Evolutionary conservation across 1,140 invertebrate genomes (phyloP).

Genomic region (Caenorhabditis briggsae): DNA sequence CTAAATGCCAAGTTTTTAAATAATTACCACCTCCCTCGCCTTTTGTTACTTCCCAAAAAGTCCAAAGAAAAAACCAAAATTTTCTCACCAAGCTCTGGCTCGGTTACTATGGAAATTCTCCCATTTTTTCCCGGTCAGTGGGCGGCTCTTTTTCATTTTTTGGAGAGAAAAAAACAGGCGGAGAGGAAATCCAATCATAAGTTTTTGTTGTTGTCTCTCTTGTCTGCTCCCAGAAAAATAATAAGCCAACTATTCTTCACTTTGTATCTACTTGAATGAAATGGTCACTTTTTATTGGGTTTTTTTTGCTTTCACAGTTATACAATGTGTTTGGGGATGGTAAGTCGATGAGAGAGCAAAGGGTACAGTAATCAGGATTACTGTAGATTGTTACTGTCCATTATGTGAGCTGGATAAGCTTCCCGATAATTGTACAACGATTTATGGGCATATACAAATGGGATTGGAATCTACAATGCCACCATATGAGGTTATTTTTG

Average conservation of each 20-base stretch:
- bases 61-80: too few relatives aligned
- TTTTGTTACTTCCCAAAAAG: too few relatives aligned
- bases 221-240: neutral
- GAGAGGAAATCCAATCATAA: conserved; percentile 15
- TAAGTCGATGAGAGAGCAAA: neutral
- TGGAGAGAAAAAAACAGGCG: neutral
- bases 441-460: conserved; percentile 35
- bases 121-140: conserved; percentile 3
- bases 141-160: neutral
- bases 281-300: conserved; percentile 20
- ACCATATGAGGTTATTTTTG: conserved; percentile 1
- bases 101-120: conserved; percentile 32
- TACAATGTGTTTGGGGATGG: conserved; percentile 12
- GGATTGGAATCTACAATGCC: conserved; percentile 36
- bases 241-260: neutral
- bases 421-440: conserved; percentile 23
- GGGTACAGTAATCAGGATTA: neutral
- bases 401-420: conserved; percentile 39
- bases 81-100: too few relatives aligned
- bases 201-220: conserved; percentile 25
- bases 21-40: too few relatives aligned
- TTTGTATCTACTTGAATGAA: neutral
- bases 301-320: conserved; percentile 6
- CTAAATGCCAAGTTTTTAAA: too few relatives aligned
- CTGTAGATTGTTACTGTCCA: conserved; percentile 35